phyloP scores from a whole-genome alignment of 2,888 invertebrate species.

The Corythucha ciliata region DNA sequence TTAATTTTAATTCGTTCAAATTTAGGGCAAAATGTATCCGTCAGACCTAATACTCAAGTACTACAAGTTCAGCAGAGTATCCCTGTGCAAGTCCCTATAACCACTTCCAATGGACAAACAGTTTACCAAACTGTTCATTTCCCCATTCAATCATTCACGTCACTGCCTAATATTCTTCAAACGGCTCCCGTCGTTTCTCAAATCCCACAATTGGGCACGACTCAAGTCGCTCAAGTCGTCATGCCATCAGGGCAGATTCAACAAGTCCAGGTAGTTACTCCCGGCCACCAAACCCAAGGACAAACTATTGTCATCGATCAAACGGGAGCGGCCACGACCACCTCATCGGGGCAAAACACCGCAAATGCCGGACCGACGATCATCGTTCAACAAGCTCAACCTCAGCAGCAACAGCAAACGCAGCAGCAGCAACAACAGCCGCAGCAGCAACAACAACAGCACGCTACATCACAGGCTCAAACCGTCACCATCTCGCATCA shows the following conservation, averaged over 20 bases:
- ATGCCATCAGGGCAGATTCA: slow-evolving; percentile 83
- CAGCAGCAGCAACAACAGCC: neutral
- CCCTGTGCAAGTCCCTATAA: slow-evolving; percentile 84
- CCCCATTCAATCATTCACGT: slow-evolving; percentile 68
- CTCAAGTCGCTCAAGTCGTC: slow-evolving; percentile 71
- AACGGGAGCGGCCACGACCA: slow-evolving; percentile 36
- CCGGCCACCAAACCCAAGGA: slow-evolving; percentile 38
- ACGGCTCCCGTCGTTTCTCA: slow-evolving; percentile 60
- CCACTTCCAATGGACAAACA: slow-evolving; percentile 79
- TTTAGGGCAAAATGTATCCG: slow-evolving; percentile 64
- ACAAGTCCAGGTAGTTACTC: slow-evolving; percentile 72
- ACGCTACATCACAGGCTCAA: slow-evolving; percentile 10
- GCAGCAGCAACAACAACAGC: neutral
- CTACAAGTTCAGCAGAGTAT: slow-evolving; percentile 67
- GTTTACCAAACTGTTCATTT: slow-evolving; percentile 92
- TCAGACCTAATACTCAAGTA: slow-evolving; percentile 50
- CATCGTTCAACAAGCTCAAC: slow-evolving; percentile 32
- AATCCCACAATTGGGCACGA: slow-evolving; percentile 51
- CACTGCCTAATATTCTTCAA: slow-evolving; percentile 51
- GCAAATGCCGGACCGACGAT: slow-evolving; percentile 13
- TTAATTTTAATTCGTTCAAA: too few species aligned
- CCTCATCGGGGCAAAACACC: slow-evolving; percentile 22
- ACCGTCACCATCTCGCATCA: slow-evolving; percentile 24
- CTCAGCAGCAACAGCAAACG: neutral
- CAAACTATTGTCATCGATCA: slow-evolving; percentile 30